phyloP scores from a whole-genome alignment of 2,113 vertebrate genomes.

The Gyps fulvus region DNA sequence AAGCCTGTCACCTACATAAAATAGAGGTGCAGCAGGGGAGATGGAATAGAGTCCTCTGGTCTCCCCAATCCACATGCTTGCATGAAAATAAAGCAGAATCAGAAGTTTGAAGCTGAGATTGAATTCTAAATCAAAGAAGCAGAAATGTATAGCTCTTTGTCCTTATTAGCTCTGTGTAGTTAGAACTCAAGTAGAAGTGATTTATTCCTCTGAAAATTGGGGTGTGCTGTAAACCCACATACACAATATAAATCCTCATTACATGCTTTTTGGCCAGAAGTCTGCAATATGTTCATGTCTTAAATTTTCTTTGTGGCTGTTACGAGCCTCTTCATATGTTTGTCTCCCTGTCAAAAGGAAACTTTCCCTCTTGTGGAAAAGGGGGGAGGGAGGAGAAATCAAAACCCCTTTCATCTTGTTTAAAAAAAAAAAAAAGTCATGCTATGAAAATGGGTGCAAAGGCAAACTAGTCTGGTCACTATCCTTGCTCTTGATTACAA shows the following conservation, averaged over 20 bases:
- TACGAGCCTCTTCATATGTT: neutral
- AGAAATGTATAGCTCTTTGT: neutral
- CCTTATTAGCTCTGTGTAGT: neutral
- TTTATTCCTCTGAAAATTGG: neutral
- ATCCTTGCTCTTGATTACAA: neutral
- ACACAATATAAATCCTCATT: neutral
- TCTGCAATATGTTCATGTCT: neutral
- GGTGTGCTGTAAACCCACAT: neutral
- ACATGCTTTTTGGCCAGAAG: neutral
- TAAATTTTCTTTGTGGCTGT: neutral
- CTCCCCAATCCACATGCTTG: neutral
- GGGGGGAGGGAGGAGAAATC: neutral
- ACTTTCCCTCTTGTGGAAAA: neutral
- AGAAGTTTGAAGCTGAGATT: neutral
- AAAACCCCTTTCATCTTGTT: neutral
- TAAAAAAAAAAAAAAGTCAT: neutral
- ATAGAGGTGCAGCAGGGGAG: neutral
- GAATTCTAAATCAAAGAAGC: constrained; percentile 11
- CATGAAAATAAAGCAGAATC: constrained; percentile 1
- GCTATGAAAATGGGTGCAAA: neutral
- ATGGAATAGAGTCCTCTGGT: neutral
- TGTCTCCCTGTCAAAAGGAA: neutral
- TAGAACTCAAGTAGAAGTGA: neutral
- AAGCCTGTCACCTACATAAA: neutral
- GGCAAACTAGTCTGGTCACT: neutral